Evolutionary conservation across 1,140 invertebrate species (phyloP).

Genomic region (Bombus sylvicola): DNA sequence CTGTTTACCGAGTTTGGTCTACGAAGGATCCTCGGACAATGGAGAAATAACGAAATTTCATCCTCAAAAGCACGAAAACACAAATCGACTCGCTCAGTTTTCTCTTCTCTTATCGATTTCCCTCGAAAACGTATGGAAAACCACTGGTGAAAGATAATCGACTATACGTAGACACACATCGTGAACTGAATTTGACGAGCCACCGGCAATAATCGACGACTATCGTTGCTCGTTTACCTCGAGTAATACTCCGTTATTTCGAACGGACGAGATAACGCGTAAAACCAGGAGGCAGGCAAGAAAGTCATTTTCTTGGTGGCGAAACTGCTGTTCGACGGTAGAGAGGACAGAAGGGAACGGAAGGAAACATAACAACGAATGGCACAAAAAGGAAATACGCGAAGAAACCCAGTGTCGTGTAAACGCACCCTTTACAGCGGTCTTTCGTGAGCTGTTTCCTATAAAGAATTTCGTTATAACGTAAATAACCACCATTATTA

Average conservation of each 20-base stretch:
- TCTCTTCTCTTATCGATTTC: neutral
- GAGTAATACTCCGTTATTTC: neutral
- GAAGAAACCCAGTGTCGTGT: neutral
- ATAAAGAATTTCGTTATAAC: constrained; percentile 10
- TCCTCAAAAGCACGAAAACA: constrained; percentile 15
- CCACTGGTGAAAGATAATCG: neutral
- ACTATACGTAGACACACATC: constrained; percentile 27
- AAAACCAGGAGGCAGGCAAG: neutral
- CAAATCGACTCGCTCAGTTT: neutral
- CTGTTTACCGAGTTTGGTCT: constrained; percentile 39
- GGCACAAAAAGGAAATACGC: neutral
- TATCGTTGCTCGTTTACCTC: constrained; percentile 2
- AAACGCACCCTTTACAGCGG: neutral
- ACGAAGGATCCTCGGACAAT: too few species aligned
- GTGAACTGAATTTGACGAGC: constrained; percentile 12
- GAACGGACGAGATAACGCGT: neutral
- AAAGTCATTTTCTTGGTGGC: constrained; percentile 46
- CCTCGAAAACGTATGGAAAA: constrained; percentile 28
- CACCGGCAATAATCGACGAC: neutral
- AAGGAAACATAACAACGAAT: constrained; percentile 21
- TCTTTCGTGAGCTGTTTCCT: neutral
- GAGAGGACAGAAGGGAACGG: neutral
- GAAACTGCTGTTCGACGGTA: neutral
- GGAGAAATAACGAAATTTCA: constrained; percentile 33
- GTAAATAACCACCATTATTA: neutral